Percentiles rank a stretch among this genome's conserved stretches.
Evolutionary conservation across 1,140 invertebrate species (phyloP).

Genomic region (Drosophila murphyi): DNA sequence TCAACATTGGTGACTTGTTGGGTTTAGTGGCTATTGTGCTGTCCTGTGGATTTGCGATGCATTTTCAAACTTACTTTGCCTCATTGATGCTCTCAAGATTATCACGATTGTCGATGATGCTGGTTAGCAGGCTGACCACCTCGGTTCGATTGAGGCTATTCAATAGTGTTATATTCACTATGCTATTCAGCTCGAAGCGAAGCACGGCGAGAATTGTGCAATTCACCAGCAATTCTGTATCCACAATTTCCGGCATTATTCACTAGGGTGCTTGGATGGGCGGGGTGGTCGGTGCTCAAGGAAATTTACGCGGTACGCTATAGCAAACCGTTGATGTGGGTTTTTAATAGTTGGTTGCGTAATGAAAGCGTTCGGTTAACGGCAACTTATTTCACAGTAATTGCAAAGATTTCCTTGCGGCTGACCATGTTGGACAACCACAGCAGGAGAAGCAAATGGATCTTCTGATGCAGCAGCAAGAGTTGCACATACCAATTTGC

Average conservation of each 20-base stretch:
- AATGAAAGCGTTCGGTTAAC: constrained; percentile 42
- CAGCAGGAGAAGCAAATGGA: not conserved
- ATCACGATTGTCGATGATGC: constrained; percentile 81
- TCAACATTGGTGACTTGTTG: not conserved
- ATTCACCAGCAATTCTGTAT: constrained; percentile 81
- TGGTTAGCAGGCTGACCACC: constrained; percentile 71
- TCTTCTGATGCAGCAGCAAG: not conserved
- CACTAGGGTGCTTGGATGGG: not conserved
- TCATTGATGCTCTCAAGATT: constrained; percentile 79
- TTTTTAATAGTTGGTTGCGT: constrained; percentile 40
- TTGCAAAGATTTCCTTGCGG: constrained; percentile 50
- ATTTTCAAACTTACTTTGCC: constrained; percentile 72
- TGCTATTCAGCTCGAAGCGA: constrained; percentile 75
- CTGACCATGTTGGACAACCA: constrained; percentile 8
- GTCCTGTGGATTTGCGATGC: not conserved
- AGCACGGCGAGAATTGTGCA: constrained; percentile 81
- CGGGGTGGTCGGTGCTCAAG: too few species aligned
- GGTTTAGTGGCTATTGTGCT: not conserved
- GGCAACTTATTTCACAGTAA: constrained; percentile 53
- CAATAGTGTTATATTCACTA: constrained; percentile 74
- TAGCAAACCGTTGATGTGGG: not conserved
- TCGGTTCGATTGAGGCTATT: constrained; percentile 75
- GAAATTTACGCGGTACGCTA: not conserved
- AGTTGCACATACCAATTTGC: constrained; percentile 41
- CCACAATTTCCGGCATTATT: constrained; percentile 80